Percentiles rank a stretch among this genome's conserved stretches.
Evolutionary conservation across 2,888 invertebrate genomes (phyloP).

Genomic region (Tubulanus polymorphus): DNA sequence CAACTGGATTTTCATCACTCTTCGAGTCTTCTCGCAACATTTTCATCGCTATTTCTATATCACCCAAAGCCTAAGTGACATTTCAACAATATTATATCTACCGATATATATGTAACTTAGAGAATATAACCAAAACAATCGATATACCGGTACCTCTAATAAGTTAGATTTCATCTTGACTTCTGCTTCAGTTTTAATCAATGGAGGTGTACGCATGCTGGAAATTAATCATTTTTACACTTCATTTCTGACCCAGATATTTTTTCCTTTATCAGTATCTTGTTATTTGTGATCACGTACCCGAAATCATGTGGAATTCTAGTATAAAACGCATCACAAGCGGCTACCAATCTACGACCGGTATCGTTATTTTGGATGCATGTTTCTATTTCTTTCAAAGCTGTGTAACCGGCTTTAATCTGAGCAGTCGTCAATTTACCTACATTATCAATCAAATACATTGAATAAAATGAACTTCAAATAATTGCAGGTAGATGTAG

Average conservation of each 20-base stretch:
- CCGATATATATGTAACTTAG: no score
- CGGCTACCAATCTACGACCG: slow-evolving; percentile 43
- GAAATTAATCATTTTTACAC: no score
- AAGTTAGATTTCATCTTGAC: slow-evolving; percentile 53
- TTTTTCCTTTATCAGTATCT: no score
- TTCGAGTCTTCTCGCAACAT: slow-evolving; percentile 47
- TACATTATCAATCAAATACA: slow-evolving; percentile 23
- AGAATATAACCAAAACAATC: no score
- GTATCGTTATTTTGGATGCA: slow-evolving; percentile 44
- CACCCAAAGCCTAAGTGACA: slow-evolving; percentile 52
- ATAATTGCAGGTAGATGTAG: neutral
- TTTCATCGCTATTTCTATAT: slow-evolving; percentile 56
- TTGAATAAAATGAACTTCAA: neutral
- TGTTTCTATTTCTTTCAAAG: slow-evolving; percentile 54
- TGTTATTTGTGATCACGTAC: slow-evolving; percentile 29
- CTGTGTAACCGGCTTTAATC: slow-evolving; percentile 55
- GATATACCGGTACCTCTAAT: slow-evolving; percentile 54
- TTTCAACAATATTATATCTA: no score
- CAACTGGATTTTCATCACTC: slow-evolving; percentile 52
- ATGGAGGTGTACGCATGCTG: slow-evolving; percentile 56
- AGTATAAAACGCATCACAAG: slow-evolving; percentile 58
- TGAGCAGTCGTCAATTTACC: slow-evolving; percentile 57
- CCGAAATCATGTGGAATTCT: slow-evolving; percentile 58
- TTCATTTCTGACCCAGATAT: no score
- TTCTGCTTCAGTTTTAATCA: slow-evolving; percentile 51